A percentile compares a stretch with the other conserved stretches of the same genome.
These are phyloP conservation scores for Callyntrura guangdongensis DNA, from an alignment of 2,888 invertebrate species.

Conservation along the genomic window DNA sequence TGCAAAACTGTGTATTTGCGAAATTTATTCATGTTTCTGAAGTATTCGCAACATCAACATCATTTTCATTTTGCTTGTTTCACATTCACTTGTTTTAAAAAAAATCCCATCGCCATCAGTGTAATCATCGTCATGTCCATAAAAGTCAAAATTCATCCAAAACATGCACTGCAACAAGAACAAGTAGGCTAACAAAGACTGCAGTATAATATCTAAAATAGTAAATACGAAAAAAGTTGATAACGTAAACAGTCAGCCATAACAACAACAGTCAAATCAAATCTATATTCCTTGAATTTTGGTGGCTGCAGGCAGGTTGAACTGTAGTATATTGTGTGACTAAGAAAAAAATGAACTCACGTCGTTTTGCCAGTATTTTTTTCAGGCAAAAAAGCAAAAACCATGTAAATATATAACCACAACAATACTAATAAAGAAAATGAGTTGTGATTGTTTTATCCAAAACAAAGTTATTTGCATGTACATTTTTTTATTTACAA, in stretches of 20 bases:
- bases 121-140: conserved; percentile 49
- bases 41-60: background rate
- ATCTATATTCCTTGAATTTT: background rate
- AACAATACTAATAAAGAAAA: too few species aligned
- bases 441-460: too few species aligned
- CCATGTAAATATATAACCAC: too few species aligned
- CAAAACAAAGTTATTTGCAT: too few species aligned
- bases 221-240: background rate
- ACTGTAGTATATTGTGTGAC: too few species aligned
- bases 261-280: background rate
- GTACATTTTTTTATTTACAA: too few species aligned
- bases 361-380: too few species aligned
- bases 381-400: too few species aligned
- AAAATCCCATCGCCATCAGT: background rate
- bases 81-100: conserved; percentile 55
- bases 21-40: conserved; percentile 55
- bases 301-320: too few species aligned
- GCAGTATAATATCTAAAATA: background rate
- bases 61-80: background rate
- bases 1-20: background rate
- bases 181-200: conserved; percentile 61
- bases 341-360: too few species aligned
- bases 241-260: background rate
- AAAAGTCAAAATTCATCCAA: conserved; percentile 66
- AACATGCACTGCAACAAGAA: background rate